These are phyloP conservation scores for Pheosia gnoma DNA, from an alignment of 2,888 invertebrate genomes.

Conservation along the genomic window DNA sequence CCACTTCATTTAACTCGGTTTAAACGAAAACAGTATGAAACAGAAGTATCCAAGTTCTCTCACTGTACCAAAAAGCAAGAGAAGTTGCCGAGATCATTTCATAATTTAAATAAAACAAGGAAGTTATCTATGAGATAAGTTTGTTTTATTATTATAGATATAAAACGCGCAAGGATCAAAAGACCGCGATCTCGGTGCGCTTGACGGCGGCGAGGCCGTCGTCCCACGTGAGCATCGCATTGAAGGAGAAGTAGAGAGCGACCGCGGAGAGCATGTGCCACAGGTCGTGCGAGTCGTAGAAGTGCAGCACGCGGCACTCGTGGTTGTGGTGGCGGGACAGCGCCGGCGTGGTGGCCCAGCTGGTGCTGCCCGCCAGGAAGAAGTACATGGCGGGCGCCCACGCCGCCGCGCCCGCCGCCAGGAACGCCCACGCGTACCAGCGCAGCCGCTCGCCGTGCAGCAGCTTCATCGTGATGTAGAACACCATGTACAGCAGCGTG, in stretches of 20 bases:
- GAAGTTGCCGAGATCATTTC: neutral
- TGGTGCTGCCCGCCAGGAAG: conserved; percentile 52
- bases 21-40: too few species aligned
- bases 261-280: conserved; percentile 95
- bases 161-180: conserved; percentile 70
- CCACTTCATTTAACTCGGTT: too few species aligned
- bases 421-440: conserved; percentile 86
- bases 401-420: conserved; percentile 85
- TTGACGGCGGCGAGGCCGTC: conserved; percentile 90
- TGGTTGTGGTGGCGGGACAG: conserved; percentile 85
- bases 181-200: conserved; percentile 90
- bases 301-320: conserved; percentile 76
- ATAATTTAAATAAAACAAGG: neutral
- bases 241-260: conserved; percentile 92
- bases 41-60: too few species aligned
- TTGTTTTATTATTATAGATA: neutral
- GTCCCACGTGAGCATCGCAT: conserved; percentile 92
- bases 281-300: conserved; percentile 94
- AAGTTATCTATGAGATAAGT: too few species aligned
- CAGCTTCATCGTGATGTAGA: conserved; percentile 94
- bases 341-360: conserved; percentile 86
- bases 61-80: too few species aligned
- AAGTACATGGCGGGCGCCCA: conserved; percentile 89
- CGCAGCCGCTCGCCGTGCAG: conserved; percentile 86
- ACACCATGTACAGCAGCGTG: conserved; percentile 90